phyloP scores from a whole-genome alignment of 2,797 vertebrate genomes.

The Falco peregrinus region DNA sequence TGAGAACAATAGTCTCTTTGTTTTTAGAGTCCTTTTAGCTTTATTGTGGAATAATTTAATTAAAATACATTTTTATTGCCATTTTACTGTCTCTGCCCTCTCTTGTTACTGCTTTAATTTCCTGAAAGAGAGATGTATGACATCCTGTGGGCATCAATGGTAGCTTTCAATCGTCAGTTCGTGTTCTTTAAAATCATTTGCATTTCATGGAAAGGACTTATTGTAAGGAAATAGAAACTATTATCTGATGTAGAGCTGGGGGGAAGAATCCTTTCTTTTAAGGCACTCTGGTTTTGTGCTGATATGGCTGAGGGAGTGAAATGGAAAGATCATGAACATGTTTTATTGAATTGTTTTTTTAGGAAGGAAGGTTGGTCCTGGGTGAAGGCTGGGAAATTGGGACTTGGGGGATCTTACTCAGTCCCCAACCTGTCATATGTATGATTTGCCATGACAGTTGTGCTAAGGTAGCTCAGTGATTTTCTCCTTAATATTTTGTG shows the following conservation, averaged over 20 bases:
- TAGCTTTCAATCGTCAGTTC: slow-evolving; percentile 57
- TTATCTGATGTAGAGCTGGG: slow-evolving; percentile 37
- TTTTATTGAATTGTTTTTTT: background rate
- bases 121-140: slow-evolving; percentile 60
- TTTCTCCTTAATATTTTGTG: background rate
- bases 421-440: background rate
- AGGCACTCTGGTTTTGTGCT: background rate
- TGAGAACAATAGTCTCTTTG: slow-evolving; percentile 46
- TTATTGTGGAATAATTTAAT: slow-evolving; percentile 73
- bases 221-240: slow-evolving; percentile 33
- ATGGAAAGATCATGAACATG: background rate
- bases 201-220: slow-evolving; percentile 43
- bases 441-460: background rate
- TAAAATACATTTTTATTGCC: slow-evolving; percentile 69
- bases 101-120: slow-evolving; percentile 69
- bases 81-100: slow-evolving; percentile 55
- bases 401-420: background rate
- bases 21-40: slow-evolving; percentile 66
- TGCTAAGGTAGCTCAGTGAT: background rate
- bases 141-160: slow-evolving; percentile 59
- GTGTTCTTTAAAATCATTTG: slow-evolving; percentile 51
- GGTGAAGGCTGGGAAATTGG: background rate
- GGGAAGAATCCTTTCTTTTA: background rate
- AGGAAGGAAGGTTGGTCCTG: background rate
- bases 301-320: background rate